phyloP scores from a whole-genome alignment of 2,113 vertebrate species.

The Ptilonorhynchus violaceus region DNA sequence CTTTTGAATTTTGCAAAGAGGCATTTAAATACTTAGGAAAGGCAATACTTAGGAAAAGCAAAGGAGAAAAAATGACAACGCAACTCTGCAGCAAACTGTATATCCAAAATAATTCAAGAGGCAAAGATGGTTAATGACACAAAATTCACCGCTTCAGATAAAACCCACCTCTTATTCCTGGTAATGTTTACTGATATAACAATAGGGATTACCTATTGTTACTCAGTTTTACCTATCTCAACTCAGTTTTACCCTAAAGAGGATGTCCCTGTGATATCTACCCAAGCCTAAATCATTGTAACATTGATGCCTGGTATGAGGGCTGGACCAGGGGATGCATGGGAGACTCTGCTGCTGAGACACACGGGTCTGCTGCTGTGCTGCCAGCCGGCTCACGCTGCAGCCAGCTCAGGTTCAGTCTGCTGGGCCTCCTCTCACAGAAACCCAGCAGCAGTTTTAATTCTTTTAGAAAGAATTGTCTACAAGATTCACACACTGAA shows the following conservation, averaged over 20 bases:
- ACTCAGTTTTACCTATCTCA: background rate
- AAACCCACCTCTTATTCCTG: background rate
- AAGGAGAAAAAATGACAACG: background rate
- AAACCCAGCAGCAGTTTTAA: background rate
- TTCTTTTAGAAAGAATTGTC: background rate
- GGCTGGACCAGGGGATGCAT: rapidly evolving
- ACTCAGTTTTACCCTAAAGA: background rate
- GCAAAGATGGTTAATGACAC: background rate
- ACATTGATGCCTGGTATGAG: background rate
- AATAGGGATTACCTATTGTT: background rate
- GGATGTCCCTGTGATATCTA: background rate
- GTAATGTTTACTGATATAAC: background rate
- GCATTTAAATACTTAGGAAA: background rate
- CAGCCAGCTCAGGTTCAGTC: background rate
- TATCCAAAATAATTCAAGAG: background rate
- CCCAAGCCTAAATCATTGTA: background rate
- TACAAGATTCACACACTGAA: background rate
- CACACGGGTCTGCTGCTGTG: background rate
- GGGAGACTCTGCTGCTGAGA: background rate
- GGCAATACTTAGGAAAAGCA: background rate
- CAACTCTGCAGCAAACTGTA: background rate
- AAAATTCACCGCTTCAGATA: background rate
- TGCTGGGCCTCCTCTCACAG: background rate
- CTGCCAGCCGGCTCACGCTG: background rate
- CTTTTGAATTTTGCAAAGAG: background rate